These are phyloP conservation scores for Drosophila ogumai DNA, from an alignment of 1,140 invertebrate genomes.

Conservation along the genomic window DNA sequence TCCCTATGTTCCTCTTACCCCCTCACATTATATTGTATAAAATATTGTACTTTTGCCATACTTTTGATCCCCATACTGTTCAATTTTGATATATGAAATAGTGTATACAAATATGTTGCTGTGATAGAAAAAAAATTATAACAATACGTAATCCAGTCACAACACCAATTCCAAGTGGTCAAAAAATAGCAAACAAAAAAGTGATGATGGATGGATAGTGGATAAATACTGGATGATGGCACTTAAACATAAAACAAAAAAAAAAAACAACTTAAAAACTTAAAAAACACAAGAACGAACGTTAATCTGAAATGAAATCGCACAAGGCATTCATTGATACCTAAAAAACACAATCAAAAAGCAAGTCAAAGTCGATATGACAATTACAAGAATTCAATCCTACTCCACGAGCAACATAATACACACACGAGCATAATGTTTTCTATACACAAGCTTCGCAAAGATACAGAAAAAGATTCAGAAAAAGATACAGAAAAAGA, in stretches of 20 bases:
- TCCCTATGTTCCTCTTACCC: constrained; percentile 4
- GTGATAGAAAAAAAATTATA: constrained; percentile 75
- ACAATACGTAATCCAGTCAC: constrained; percentile 74
- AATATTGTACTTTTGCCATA: constrained; percentile 11
- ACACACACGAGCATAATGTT: constrained; percentile 14
- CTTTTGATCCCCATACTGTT: constrained; percentile 36
- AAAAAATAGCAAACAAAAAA: constrained; percentile 13
- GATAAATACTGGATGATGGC: constrained; percentile 3
- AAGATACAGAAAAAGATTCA: neutral
- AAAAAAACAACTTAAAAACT: constrained; percentile 2
- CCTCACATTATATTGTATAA: constrained; percentile 15
- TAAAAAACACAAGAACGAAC: constrained; percentile 13
- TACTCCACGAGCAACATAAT: constrained; percentile 20
- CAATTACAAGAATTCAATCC: constrained; percentile 30
- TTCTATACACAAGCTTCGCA: constrained; percentile 8
- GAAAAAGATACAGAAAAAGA: neutral
- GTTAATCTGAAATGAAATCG: constrained; percentile 21
- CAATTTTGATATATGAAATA: constrained; percentile 58
- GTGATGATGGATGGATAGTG: constrained; percentile 12
- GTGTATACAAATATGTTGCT: constrained; percentile 80
- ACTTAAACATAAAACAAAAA: constrained; percentile 9
- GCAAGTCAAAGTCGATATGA: constrained; percentile 36
- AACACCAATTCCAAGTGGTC: constrained; percentile 62
- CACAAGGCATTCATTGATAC: constrained; percentile 23
- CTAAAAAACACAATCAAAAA: constrained; percentile 27